phyloP scores from a whole-genome alignment of 2,113 vertebrate species.

The Panurus biarmicus region DNA sequence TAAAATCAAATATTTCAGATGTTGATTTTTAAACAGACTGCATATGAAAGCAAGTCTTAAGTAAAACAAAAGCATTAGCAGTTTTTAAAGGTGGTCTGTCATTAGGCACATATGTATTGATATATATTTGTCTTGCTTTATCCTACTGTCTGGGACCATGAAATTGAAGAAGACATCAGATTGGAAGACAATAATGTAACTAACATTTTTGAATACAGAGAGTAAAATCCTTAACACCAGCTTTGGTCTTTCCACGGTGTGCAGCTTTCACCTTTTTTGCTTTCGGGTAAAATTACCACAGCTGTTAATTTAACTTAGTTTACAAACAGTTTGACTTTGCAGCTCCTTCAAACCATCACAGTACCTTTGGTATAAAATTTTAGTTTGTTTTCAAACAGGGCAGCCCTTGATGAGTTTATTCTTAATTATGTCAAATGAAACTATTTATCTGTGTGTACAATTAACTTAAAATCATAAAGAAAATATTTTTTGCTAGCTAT shows the following conservation, averaged over 20 bases:
- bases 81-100: background rate
- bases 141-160: background rate
- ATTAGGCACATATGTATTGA: fast-evolving
- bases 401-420: background rate
- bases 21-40: background rate
- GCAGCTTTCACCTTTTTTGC: background rate
- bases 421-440: background rate
- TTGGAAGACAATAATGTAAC: background rate
- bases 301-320: background rate
- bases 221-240: background rate
- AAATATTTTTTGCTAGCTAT: background rate
- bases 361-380: background rate
- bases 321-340: background rate
- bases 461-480: background rate
- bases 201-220: background rate
- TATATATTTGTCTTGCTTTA: background rate
- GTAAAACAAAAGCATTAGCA: background rate
- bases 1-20: background rate
- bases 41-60: background rate
- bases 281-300: background rate
- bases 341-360: background rate
- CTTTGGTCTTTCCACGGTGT: background rate
- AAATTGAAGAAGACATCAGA: background rate
- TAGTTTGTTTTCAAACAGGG: background rate
- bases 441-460: background rate